phyloP scores from a whole-genome alignment of 1,140 invertebrate genomes.

The Panulirus ornatus region DNA sequence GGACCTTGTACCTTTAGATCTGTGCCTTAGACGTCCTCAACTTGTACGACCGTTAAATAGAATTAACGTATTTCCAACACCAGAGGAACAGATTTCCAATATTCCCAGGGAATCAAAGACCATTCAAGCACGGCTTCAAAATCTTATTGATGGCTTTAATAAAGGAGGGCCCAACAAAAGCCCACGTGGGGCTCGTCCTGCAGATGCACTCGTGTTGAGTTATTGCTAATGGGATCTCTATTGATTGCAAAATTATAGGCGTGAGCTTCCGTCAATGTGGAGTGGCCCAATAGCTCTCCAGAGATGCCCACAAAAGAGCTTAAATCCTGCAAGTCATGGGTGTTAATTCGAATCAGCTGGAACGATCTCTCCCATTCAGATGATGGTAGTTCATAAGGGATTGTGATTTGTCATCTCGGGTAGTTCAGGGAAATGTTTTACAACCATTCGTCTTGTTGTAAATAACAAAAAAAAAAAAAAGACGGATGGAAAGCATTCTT shows the following conservation, averaged over 20 bases:
- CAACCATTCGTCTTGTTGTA: background rate
- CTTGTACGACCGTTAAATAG: too few relatives aligned
- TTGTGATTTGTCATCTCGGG: background rate
- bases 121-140: background rate
- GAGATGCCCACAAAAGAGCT: conserved; percentile 32
- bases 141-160: background rate
- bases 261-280: conserved; percentile 23
- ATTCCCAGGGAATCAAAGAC: background rate
- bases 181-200: conserved; percentile 43
- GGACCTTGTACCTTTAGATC: too few relatives aligned
- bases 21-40: too few relatives aligned
- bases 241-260: conserved; percentile 62
- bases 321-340: conserved; percentile 60
- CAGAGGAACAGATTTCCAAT: background rate
- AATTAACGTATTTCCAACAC: background rate
- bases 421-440: background rate
- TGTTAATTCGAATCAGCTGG: conserved; percentile 62
- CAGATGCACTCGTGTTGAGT: conserved; percentile 38
- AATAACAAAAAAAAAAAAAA: too few relatives aligned
- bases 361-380: background rate
- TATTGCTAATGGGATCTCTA: conserved; percentile 42
- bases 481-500: too few relatives aligned
- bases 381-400: background rate
- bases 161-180: conserved; percentile 25
- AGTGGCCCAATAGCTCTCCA: conserved; percentile 19